These are phyloP conservation scores for Alviniconcha marisindica DNA, from an alignment of 1,140 invertebrate species.

Conservation along the genomic window DNA sequence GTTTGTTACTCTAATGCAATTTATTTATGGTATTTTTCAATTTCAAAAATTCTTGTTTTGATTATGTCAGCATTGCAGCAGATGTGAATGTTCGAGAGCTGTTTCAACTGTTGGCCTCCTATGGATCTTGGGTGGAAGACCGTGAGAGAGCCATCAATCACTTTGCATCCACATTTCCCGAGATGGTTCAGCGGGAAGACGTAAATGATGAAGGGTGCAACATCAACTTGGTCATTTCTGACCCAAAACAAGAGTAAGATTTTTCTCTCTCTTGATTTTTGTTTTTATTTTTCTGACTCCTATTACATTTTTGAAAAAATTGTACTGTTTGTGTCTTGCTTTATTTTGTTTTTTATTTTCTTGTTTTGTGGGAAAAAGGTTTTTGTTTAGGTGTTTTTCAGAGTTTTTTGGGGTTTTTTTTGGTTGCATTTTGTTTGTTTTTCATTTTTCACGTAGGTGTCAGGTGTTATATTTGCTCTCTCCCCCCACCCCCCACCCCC, in stretches of 20 bases:
- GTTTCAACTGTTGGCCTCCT: slow-evolving; percentile 24
- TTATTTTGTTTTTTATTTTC: too few relatives aligned
- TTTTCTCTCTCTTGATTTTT: background rate
- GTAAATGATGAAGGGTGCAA: slow-evolving; percentile 3
- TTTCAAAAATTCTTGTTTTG: too few relatives aligned
- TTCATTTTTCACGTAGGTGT: too few relatives aligned
- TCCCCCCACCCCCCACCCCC: too few relatives aligned
- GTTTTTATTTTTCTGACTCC: too few relatives aligned
- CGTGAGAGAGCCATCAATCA: slow-evolving; percentile 35
- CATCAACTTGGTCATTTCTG: slow-evolving; percentile 16
- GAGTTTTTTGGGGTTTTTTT: too few relatives aligned
- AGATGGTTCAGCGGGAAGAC: slow-evolving; percentile 18
- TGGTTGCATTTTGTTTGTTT: too few relatives aligned
- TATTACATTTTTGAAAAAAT: too few relatives aligned
- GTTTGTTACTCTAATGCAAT: too few relatives aligned
- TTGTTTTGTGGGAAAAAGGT: background rate
- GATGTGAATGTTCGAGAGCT: slow-evolving; percentile 28
- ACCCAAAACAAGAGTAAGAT: slow-evolving; percentile 26
- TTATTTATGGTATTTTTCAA: too few relatives aligned
- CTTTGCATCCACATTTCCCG: slow-evolving; percentile 30
- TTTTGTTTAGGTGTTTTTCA: slow-evolving; percentile 15
- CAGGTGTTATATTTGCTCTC: too few relatives aligned
- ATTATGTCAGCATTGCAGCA: slow-evolving; percentile 12
- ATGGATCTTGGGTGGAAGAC: slow-evolving; percentile 31
- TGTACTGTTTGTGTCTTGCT: too few relatives aligned